phyloP scores from a whole-genome alignment of 2,113 vertebrate genomes.

The Elgaria multicarinata region DNA sequence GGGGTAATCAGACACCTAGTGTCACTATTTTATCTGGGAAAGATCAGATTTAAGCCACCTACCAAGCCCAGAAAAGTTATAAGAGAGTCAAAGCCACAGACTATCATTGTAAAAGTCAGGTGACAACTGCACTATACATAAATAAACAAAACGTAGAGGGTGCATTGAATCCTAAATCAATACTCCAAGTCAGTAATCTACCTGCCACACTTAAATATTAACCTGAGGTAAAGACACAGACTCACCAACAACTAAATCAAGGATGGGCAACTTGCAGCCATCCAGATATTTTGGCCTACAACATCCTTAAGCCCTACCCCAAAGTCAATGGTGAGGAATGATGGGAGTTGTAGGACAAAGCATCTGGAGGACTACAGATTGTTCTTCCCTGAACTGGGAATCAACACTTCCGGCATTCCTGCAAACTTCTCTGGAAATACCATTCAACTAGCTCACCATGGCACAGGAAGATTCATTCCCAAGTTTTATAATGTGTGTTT shows the following conservation, averaged over 20 bases:
- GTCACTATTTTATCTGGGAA: not conserved
- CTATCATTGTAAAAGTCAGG: not conserved
- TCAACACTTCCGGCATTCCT: no score
- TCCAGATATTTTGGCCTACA: no score
- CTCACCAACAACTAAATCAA: not conserved
- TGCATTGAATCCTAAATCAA: not conserved
- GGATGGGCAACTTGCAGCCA: not conserved
- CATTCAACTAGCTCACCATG: no score
- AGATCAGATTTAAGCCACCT: not conserved
- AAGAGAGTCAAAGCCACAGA: not conserved
- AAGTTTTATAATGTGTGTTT: no score
- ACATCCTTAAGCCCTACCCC: no score
- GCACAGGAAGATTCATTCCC: no score
- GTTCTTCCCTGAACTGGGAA: no score
- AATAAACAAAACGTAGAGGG: not conserved
- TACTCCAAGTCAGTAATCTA: not conserved
- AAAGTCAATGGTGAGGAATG: no score
- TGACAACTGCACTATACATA: not conserved
- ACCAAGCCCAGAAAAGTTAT: not conserved
- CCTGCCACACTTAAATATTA: not conserved
- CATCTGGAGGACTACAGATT: no score
- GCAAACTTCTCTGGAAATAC: no score
- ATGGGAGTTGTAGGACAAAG: no score
- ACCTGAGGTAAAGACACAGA: not conserved
- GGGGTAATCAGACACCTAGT: not conserved